These are phyloP conservation scores for Notolabrus celidotus DNA, from an alignment of 2,797 vertebrate species.

Conservation along the genomic window DNA sequence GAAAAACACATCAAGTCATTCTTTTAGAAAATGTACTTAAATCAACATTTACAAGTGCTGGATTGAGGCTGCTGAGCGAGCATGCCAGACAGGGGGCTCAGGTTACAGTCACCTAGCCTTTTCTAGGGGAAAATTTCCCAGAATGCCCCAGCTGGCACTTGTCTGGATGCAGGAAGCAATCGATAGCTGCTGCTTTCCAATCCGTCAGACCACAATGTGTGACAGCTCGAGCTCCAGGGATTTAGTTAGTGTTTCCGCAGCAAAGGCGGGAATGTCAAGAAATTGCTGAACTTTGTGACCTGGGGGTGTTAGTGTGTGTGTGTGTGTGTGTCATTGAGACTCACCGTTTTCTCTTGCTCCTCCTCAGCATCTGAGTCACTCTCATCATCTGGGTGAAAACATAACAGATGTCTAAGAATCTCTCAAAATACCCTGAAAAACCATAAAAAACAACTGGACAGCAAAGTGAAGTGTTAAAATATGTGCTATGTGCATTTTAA, in stretches of 20 bases:
- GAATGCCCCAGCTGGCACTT: constrained; percentile 37
- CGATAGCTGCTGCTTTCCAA: constrained; percentile 37
- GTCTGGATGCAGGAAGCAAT: constrained; percentile 58
- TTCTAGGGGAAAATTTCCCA: constrained; percentile 58
- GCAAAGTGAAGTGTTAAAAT: background rate
- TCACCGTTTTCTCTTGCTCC: constrained; percentile 97
- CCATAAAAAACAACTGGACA: background rate
- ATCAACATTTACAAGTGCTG: background rate
- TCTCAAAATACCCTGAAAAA: background rate
- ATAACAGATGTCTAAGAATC: constrained; percentile 3
- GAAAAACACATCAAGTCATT: background rate
- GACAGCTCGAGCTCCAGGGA: constrained; percentile 37
- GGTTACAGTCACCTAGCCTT: constrained; percentile 64
- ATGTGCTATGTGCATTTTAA: background rate
- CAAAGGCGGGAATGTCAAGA: constrained; percentile 30
- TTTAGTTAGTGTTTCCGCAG: constrained; percentile 32
- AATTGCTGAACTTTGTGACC: constrained; percentile 48
- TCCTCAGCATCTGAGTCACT: constrained; percentile 98
- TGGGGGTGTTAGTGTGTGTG: background rate
- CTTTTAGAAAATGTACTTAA: background rate
- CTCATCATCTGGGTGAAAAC: constrained; percentile 90
- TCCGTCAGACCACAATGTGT: constrained; percentile 21
- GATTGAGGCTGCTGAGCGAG: constrained; percentile 25
- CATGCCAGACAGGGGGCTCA: constrained; percentile 25
- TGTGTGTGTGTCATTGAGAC: constrained; percentile 48